Evolutionary conservation across 1,140 invertebrate genomes (phyloP), one percentile per base, ranked within the genome.

Genomic region (Manduca sexta): DNA sequence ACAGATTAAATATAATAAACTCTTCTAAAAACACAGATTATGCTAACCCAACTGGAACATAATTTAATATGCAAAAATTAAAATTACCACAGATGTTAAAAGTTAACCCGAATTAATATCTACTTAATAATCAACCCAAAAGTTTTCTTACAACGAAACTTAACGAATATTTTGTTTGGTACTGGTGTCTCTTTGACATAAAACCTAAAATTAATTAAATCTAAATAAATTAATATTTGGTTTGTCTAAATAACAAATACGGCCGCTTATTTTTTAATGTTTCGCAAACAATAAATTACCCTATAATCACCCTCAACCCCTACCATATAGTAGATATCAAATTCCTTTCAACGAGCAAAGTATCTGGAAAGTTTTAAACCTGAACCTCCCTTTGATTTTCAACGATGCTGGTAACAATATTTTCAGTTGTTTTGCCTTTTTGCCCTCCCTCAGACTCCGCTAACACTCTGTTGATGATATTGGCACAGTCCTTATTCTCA

Each of bases 401-500:
- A 11, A 84, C 69, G 55, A 84, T 84, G 30, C 48, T 74, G 1
- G 74, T 73, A 3, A 83, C 65, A 4, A 70, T 34, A 45, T 74
- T 77, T 3, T 64, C 60, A 1, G 52, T 42, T 1, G 45, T 38
- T 37, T 79, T 77, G 0, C 46, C 57, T 6, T 14, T 46, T n/a
- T 56, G 33, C 5, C 14, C 61, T n/a, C n/a, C n/a, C 2, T 69
- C 64, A 6, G 54, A 57, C 5, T 72, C 70, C 0, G 46, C 6
- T 14, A 86, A 34, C 8, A 68, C 43, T 43, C 66, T 77, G 35
- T 91, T 92, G 26, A 93, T 92, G 5, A 90, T 87, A 41, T 89
- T 80, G 0, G 89, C 86, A 30, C 91, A 69, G 60, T 90, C 90
- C 15, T 84, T 76, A 64, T 91, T 91, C 15, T 93, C 89, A 48